Base-by-base conservation (phyloP, 2,797 vertebrate species). In the Balearica regulorum region DNA sequence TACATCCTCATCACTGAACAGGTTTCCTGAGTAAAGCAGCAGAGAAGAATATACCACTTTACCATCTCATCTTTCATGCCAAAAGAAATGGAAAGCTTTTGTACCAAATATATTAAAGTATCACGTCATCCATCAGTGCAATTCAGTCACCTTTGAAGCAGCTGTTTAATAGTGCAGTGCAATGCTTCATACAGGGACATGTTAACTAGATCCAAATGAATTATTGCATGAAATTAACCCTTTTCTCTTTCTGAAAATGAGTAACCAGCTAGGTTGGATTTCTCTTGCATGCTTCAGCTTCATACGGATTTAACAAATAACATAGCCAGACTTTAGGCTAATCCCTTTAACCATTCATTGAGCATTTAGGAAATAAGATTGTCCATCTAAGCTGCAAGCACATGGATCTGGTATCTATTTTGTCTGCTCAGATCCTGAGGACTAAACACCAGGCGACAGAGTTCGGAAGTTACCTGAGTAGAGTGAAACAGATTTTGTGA, bases 11-110 rank as follows among this genome's bases (percentile, higher is more conserved):
- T 75, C 51, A 70, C 55, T 49, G 77, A 91, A 90, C 55, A 33
- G 93, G 78, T 76, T 94, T 75, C 24, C 87, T 92, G 54, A 93
- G 77, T 77, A 94, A 96, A 96, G 41, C 44, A 88, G 29, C 24
- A 87, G 83, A 95, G 66, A 60, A 73, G 46, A 83, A 83, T 68
- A 54, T 92, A 39, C 41, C 21, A 84, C 72, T 92, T 89, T 24
- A 53, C 29, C 41, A 68, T 80, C 55, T 69, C 46, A 54, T 81
- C 73, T 87, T 91, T 89, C 85, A 70, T 57, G 26, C 31, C 82
- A 65, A 62, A 73, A 55, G 20, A 41, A 68, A 87, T 53, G 5
- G 21, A 78, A 87, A 62, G 19, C 9, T 55, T 76, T 86, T 81
- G 88, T 81, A 72, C 19, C 5, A 31, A 77, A 62, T 55, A 35